Conservation (phyloP, 2,888 invertebrate genomes). For the Pardosa pseudoannulata region DNA sequence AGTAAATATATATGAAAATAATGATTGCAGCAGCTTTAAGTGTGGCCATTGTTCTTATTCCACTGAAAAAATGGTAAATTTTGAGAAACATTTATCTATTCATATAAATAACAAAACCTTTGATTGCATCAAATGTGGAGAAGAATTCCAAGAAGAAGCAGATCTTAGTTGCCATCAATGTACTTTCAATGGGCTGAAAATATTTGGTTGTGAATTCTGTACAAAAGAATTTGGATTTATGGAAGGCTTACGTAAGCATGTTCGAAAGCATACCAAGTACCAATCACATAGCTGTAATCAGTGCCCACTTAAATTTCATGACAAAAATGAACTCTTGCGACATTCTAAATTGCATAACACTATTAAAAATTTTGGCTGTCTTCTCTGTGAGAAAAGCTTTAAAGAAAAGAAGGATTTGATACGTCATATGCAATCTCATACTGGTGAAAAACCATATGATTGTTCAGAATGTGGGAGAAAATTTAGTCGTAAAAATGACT, state of each 20-base stretch:
- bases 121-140: slow-evolving; percentile 53
- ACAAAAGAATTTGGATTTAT: slow-evolving; percentile 53
- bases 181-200: slow-evolving; percentile 25
- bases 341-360: slow-evolving; percentile 32
- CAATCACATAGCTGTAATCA: slow-evolving; percentile 26
- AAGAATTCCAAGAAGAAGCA: slow-evolving; percentile 35
- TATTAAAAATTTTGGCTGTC: slow-evolving; percentile 37
- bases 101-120: slow-evolving; percentile 28
- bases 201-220: slow-evolving; percentile 45
- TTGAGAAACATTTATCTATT: slow-evolving; percentile 56
- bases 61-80: slow-evolving; percentile 44
- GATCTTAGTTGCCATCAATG: slow-evolving; percentile 37
- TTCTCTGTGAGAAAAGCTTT: slow-evolving; percentile 50
- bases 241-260: slow-evolving; percentile 34
- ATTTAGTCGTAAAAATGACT: slow-evolving; percentile 60
- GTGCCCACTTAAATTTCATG: slow-evolving; percentile 37
- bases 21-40: slow-evolving; percentile 1
- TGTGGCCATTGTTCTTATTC: slow-evolving; percentile 48
- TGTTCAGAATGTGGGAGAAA: slow-evolving; percentile 52
- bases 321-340: slow-evolving; percentile 38
- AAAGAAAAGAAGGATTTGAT: slow-evolving; percentile 50
- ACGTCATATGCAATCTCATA: slow-evolving; percentile 50
- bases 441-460: slow-evolving; percentile 48
- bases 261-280: slow-evolving; percentile 27
- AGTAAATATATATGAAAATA: slow-evolving; percentile 1